Base-by-base conservation (phyloP, 2,797 vertebrate genomes). In the Telmatherina bonti region DNA sequence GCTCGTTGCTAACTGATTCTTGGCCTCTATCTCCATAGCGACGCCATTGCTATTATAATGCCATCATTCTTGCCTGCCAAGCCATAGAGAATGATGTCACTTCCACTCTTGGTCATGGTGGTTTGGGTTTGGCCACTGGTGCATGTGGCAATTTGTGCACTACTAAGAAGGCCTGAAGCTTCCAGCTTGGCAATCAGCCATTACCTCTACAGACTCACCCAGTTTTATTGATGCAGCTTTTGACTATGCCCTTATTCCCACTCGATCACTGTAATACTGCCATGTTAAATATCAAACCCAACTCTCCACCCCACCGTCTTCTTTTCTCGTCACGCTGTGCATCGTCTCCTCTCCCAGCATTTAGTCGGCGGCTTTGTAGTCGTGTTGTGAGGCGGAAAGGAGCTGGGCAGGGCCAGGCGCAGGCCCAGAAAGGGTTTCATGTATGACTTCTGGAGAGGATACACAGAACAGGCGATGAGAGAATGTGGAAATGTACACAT, bases 21-120 rank as follows among this genome's bases (percentile, higher is more conserved):
- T 93, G 89, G 90, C 84, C 73, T 56, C 8, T 70, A 81, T 67
- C 72, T 81, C 64, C 68, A 63, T 70, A 68, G 61, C 74, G 64
- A 91, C 79, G 88, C 85, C 87, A 87, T 85, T 62, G 66, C 91
- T 89, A 91, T 94, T 95, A 92, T 92, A 93, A 92, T 84, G 85
- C 90, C 91, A 92, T 93, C 87, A 79, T 76, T 27, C 51, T 67
- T 60, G 84, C 70, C 70, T 88, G 93, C 93, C 93, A 94, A 94
- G 85, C 91, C 88, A 77, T 85, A 78, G 76, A 68, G 76, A 70
- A 91, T 95, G 94, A 95, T 94, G 94, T 95, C 94, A 95, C 92
- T 94, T 95, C 94, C 94, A 88, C 89, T 83, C 90, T 89, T 54
- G 85, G 93, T 93, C 90, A 93, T 69, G 84, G 93, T 88, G 94